Conservation (phyloP, 2,113 vertebrate species). For the Anser brachyrhynchus region DNA sequence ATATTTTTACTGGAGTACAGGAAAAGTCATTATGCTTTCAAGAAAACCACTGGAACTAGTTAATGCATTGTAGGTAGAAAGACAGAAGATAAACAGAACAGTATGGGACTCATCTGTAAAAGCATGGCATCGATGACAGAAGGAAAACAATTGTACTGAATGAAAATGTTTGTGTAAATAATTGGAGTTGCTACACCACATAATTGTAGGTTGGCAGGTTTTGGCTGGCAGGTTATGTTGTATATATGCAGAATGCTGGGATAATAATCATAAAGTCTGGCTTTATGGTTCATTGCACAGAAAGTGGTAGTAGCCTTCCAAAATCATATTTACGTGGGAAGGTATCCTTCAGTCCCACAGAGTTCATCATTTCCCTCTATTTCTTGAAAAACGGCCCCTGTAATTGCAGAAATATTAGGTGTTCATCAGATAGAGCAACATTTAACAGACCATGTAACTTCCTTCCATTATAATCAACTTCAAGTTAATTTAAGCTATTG, state of each 20-base stretch:
- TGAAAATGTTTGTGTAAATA: slow-evolving; percentile 15
- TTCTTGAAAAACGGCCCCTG: not conserved
- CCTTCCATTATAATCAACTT: not conserved
- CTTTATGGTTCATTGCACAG: not conserved
- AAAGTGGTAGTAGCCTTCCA: not conserved
- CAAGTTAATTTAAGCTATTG: slow-evolving; percentile 4
- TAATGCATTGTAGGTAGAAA: slow-evolving; percentile 69
- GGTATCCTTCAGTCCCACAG: not conserved
- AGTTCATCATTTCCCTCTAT: not conserved
- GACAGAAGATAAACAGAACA: slow-evolving; percentile 55
- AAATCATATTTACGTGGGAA: not conserved
- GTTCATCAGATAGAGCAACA: not conserved
- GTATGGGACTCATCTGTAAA: slow-evolving; percentile 13
- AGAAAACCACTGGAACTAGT: slow-evolving; percentile 74
- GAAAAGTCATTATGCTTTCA: slow-evolving; percentile 80
- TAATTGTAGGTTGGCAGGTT: not conserved
- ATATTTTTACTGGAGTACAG: slow-evolving; percentile 83
- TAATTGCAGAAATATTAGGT: not conserved
- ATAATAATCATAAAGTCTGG: not conserved
- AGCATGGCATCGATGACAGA: not conserved
- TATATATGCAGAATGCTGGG: not conserved
- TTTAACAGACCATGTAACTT: not conserved
- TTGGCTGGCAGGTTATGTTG: not conserved
- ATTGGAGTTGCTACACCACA: not conserved
- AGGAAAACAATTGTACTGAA: not conserved